Base-by-base conservation (phyloP, 2,113 vertebrate species). In the Rynchops niger region DNA sequence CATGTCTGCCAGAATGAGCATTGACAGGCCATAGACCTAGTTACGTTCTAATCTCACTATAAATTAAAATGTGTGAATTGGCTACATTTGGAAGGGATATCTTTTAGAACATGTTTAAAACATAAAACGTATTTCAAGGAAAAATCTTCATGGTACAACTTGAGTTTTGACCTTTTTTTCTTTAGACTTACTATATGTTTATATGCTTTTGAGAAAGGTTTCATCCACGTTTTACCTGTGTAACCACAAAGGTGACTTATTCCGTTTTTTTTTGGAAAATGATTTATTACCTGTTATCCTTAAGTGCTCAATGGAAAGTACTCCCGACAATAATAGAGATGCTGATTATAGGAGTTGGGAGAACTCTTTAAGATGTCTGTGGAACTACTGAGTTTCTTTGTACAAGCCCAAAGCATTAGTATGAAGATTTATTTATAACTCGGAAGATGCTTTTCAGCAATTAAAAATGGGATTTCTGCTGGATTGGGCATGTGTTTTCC, bases 391-490 rank as follows among this genome's bases (percentile, higher is more conserved):
- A 62, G 5, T 91, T 88, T 86, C 73, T 89, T 56, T 72, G 59
- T 84, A 50, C 6, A 55, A 72, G 29, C 47, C 32, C 29, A 56
- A 77, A 58, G 25, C 18, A 63, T 79, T 50, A 66, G 9, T 49
- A 58, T 56, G 52, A 84, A 83, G 61, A 40, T 56, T 56, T 61
- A 58, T 86, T 77, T 92, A 27, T 62, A 82, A 72, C 38, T 83
- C 49, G 19, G 32, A 88, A 93, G 66, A 94, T 93, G 53, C 53
- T 94, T 71, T 80, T 95, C 49, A 93, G 78, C 74, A 80, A 42
- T 88, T 77, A 50, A 73, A 93, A 72, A 52, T 38, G 49, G 17
- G 22, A 79, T 90, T 96, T 85, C 73, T 91, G 40, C 27, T 56
- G 61, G 30, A 65, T 15, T 80, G 25, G 49, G 52, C 49, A 59